Evolutionary conservation across 2,113 vertebrate genomes (phyloP).

Genomic region (Piaya cayana): DNA sequence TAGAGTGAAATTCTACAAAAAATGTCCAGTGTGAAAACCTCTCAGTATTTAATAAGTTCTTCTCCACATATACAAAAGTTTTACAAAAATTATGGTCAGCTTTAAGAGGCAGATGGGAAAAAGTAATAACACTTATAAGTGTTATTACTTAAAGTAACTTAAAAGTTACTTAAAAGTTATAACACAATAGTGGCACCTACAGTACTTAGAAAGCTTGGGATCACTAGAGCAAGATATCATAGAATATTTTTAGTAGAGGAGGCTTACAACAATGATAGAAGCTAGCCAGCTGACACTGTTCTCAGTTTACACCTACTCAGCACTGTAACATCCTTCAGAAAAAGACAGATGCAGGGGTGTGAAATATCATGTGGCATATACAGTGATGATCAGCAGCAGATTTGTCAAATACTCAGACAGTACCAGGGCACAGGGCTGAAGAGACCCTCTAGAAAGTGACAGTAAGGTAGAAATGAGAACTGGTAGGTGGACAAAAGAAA

Average conservation of each 20-base stretch:
- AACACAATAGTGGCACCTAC: not conserved
- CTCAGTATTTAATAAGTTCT: not conserved
- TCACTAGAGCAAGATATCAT: not conserved
- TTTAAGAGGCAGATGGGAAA: not conserved
- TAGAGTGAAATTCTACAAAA: not conserved
- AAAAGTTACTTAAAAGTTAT: no score
- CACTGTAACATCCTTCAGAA: not conserved
- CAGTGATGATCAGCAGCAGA: not conserved
- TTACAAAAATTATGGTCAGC: not conserved
- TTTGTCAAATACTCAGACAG: not conserved
- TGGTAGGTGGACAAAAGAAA: not conserved
- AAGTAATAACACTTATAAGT: not conserved
- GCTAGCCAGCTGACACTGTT: not conserved
- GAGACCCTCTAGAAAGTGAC: not conserved
- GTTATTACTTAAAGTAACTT: no score
- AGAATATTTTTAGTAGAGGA: not conserved
- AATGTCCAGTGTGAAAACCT: accelerated
- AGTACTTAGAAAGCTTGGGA: not conserved
- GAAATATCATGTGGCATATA: not conserved
- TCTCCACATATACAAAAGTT: not conserved
- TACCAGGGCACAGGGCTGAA: not conserved
- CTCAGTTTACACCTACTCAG: constrained; percentile 35
- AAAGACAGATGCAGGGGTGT: constrained; percentile 36
- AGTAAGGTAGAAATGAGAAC: not conserved
- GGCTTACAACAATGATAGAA: not conserved